phyloP scores from a whole-genome alignment of 2,797 vertebrate species.

The Orestias chungarensis region DNA sequence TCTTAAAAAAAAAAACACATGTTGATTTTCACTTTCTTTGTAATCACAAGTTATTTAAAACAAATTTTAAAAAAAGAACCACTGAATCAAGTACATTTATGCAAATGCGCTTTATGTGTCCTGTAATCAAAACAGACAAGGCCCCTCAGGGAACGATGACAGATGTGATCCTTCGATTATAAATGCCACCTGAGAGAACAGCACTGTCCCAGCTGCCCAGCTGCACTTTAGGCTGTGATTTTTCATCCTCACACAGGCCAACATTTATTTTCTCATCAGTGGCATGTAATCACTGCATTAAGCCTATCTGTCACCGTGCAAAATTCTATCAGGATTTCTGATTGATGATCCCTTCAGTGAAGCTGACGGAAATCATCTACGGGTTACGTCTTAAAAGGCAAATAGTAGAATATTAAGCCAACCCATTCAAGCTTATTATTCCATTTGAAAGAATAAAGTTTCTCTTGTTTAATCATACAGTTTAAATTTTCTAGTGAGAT shows the following conservation, averaged over 20 bases:
- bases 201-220: conserved; percentile 47
- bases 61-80: background rate
- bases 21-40: conserved; percentile 6
- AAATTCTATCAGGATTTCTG: conserved; percentile 57
- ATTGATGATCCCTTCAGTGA: conserved; percentile 57
- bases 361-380: conserved; percentile 37
- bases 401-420: conserved; percentile 13
- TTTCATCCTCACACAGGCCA: conserved; percentile 54
- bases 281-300: conserved; percentile 55
- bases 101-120: conserved; percentile 68
- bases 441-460: conserved; percentile 1
- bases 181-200: conserved; percentile 70
- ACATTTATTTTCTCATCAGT: conserved; percentile 72
- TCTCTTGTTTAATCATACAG: background rate
- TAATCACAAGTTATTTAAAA: conserved; percentile 6
- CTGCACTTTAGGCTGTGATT: conserved; percentile 46
- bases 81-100: conserved; percentile 51
- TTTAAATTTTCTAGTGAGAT: background rate
- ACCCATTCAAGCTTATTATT: conserved; percentile 11
- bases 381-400: conserved; percentile 15
- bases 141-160: conserved; percentile 71
- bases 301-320: conserved; percentile 35
- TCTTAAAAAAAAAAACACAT: background rate
- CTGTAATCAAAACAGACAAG: conserved; percentile 77
- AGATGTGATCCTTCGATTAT: conserved; percentile 80